Conservation (phyloP, 2,113 vertebrate species). For the Meriones unguiculatus region DNA sequence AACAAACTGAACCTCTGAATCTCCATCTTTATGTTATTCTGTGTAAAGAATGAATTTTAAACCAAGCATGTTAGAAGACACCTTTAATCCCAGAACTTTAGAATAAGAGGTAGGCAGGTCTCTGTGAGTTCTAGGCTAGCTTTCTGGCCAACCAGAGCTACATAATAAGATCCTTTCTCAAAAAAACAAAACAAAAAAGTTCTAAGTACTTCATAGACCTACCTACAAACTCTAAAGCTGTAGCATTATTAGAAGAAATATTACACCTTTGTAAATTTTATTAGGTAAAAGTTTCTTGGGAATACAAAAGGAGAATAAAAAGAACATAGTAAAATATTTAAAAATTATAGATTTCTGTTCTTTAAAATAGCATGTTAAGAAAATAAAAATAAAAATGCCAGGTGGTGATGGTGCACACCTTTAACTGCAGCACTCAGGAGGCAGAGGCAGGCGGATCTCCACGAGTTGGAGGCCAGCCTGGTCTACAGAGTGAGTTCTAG, state of each 20-base stretch:
- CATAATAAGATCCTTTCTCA: not conserved
- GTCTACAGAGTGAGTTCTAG: no score
- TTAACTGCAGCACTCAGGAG: no score
- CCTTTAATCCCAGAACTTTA: not conserved
- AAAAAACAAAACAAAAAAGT: no score
- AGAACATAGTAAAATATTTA: not conserved
- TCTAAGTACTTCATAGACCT: not conserved
- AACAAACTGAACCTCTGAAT: not conserved
- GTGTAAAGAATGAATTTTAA: not conserved
- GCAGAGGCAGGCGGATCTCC: no score
- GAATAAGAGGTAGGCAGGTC: not conserved
- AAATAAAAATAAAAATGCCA: not conserved
- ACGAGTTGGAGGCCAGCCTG: no score
- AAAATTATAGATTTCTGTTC: not conserved
- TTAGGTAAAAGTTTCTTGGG: not conserved
- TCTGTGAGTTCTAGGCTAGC: not conserved
- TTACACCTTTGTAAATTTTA: not conserved
- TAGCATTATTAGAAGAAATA: slow-evolving; percentile 15
- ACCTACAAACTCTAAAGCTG: not conserved
- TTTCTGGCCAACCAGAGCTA: not conserved
- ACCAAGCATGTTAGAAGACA: not conserved
- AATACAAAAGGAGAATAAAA: not conserved
- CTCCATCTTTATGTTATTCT: not conserved
- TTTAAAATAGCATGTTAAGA: not conserved
- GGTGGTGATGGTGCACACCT: no score